A percentile compares a stretch with the other conserved stretches of the same genome.
phyloP scores from a whole-genome alignment of 2,113 vertebrate genomes.

The Rhinoptilus africanus region DNA sequence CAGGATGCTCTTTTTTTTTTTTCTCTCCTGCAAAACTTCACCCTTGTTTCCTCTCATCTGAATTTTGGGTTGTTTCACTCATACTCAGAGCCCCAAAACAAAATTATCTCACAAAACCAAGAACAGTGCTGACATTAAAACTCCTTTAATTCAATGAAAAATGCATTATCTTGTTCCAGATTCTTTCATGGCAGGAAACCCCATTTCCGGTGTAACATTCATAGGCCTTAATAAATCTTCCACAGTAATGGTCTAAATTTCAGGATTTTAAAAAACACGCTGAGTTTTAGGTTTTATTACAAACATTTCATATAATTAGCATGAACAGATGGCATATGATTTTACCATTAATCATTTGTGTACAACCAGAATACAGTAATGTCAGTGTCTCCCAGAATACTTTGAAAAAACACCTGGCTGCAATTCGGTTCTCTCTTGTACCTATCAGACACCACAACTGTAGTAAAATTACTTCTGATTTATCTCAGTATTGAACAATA shows the following conservation, averaged over 20 bases:
- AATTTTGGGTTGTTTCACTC: neutral
- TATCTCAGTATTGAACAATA: constrained; percentile 1
- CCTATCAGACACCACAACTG: neutral
- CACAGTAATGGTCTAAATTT: neutral
- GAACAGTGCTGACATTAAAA: neutral
- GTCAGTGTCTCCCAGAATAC: neutral
- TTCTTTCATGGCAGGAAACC: neutral
- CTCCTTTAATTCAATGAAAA: neutral
- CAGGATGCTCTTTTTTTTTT: neutral
- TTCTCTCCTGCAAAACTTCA: neutral
- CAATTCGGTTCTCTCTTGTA: constrained; percentile 4
- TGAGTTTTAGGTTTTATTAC: constrained; percentile 34
- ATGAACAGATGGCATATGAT: constrained; percentile 52
- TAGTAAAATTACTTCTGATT: constrained; percentile 35
- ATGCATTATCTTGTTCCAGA: neutral
- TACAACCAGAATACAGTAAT: constrained; percentile 29
- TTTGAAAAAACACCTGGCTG: constrained; percentile 28
- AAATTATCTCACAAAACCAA: neutral
- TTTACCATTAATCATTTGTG: constrained; percentile 55
- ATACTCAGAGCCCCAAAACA: neutral
- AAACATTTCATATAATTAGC: constrained; percentile 50
- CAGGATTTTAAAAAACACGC: neutral
- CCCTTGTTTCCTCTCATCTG: neutral
- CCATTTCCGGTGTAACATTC: neutral
- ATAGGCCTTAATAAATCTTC: constrained; percentile 31